Evolutionary conservation across 2,888 invertebrate genomes (phyloP).

Genomic region (Chrysodeixis includens): DNA sequence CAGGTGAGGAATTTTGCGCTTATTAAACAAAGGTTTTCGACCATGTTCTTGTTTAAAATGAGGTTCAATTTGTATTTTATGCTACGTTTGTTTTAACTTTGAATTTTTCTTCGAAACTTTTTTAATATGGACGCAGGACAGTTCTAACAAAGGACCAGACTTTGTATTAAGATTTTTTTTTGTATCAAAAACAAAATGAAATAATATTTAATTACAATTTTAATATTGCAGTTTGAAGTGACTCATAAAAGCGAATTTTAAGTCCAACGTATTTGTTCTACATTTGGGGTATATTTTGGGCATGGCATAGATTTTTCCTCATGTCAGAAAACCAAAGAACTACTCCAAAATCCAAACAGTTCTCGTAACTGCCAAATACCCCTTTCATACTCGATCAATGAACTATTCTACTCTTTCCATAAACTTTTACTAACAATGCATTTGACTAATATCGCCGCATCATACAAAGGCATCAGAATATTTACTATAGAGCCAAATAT

Average conservation of each 20-base stretch:
- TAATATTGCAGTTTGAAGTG: neutral
- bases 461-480: slow-evolving; percentile 27
- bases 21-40: slow-evolving; percentile 32
- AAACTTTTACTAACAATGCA: neutral
- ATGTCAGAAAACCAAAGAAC: no score
- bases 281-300: no score
- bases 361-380: neutral
- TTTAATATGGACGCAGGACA: neutral
- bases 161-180: neutral
- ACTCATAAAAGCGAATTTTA: no score
- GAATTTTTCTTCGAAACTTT: neutral
- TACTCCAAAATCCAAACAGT: no score
- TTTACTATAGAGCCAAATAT: slow-evolving; percentile 7
- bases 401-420: neutral
- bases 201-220: neutral
- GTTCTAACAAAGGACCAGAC: neutral
- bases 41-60: neutral
- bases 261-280: no score
- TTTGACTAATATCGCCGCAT: slow-evolving; percentile 8
- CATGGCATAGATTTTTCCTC: no score
- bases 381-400: neutral
- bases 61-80: neutral
- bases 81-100: neutral
- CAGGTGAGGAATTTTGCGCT: slow-evolving; percentile 33
- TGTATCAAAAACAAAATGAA: neutral